Conservation (phyloP, 2,888 invertebrate species). For the Germaria angustata region DNA sequence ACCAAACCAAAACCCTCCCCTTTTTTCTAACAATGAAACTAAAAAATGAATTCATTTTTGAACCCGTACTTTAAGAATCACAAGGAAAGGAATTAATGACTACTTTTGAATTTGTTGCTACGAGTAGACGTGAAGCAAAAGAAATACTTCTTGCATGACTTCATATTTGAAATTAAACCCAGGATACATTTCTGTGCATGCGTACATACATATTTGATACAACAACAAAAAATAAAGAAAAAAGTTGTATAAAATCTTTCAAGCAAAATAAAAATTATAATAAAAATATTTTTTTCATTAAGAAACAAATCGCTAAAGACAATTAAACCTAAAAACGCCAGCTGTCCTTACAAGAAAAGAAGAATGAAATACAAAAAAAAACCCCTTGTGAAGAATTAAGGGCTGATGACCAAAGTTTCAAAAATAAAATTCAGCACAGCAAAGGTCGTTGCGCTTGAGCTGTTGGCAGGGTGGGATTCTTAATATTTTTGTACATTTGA, state of each 20-base stretch:
- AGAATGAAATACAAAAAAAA: not conserved
- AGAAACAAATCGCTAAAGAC: slow-evolving; percentile 56
- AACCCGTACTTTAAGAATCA: slow-evolving; percentile 2
- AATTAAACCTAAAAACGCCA: slow-evolving; percentile 46
- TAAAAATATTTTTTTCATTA: slow-evolving; percentile 33
- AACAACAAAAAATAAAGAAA: not conserved
- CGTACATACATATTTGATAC: not conserved
- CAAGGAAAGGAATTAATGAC: slow-evolving; percentile 28
- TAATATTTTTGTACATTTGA: not conserved
- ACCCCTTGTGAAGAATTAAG: slow-evolving; percentile 45
- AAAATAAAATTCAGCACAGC: too few relatives aligned
- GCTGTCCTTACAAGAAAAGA: slow-evolving; percentile 56
- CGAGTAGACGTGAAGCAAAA: slow-evolving; percentile 18
- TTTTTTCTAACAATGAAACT: slow-evolving; percentile 32
- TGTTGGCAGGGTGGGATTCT: slow-evolving; percentile 39
- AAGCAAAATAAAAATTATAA: slow-evolving; percentile 65
- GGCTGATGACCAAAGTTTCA: slow-evolving; percentile 61
- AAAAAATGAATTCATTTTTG: slow-evolving; percentile 2
- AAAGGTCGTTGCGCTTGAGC: slow-evolving; percentile 64
- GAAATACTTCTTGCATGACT: slow-evolving; percentile 65
- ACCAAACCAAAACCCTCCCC: slow-evolving; percentile 62
- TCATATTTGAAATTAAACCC: slow-evolving; percentile 51
- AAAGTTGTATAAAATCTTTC: slow-evolving; percentile 32
- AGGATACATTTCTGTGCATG: slow-evolving; percentile 66
- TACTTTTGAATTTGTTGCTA: slow-evolving; percentile 46